Evolutionary conservation across 2,113 vertebrate species (phyloP).

Genomic region (Tragulus kanchil): DNA sequence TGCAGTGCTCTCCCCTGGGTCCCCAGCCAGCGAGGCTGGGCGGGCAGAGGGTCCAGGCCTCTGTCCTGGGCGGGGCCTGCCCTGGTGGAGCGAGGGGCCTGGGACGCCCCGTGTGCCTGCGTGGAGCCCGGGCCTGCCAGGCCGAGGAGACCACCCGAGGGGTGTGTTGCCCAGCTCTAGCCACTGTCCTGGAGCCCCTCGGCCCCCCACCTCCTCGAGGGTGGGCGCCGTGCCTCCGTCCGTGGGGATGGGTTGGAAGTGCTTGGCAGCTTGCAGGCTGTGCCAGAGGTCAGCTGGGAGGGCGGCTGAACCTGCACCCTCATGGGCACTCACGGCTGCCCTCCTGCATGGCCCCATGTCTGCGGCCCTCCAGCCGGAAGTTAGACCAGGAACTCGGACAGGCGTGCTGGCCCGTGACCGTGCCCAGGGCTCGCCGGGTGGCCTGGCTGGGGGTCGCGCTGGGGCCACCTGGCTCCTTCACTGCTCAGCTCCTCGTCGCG

Average conservation of each 20-base stretch:
- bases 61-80: neutral
- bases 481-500: neutral
- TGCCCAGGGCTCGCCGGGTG: neutral
- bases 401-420: fast-evolving
- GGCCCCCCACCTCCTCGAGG: fast-evolving
- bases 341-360: neutral
- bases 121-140: neutral
- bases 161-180: no score
- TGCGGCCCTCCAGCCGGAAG: neutral
- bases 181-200: fast-evolving
- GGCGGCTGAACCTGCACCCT: neutral
- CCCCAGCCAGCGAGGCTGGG: neutral
- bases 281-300: neutral
- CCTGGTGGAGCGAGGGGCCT: neutral
- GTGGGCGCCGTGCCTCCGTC: fast-evolving
- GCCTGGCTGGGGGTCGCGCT: fast-evolving
- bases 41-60: neutral
- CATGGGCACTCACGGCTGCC: fast-evolving
- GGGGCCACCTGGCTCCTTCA: neutral
- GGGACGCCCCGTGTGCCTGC: fast-evolving
- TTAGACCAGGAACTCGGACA: neutral
- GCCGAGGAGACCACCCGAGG: neutral
- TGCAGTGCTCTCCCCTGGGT: neutral
- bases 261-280: fast-evolving
- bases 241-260: neutral